These are phyloP conservation scores for Poeciliopsis paucimaculata DNA, from an alignment of 2,797 vertebrate species.

Conservation along the genomic window DNA sequence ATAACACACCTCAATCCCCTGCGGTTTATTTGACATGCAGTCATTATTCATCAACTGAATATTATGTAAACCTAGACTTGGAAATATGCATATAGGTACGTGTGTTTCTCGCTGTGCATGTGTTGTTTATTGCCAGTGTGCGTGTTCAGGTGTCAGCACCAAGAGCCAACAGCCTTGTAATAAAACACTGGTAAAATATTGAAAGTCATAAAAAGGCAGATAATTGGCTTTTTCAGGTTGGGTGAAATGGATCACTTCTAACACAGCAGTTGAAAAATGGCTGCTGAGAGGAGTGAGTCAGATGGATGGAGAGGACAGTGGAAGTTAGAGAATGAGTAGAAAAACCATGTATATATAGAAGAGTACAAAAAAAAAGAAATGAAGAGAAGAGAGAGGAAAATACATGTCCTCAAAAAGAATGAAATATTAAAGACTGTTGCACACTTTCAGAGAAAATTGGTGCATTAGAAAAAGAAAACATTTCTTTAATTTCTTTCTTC, in stretches of 20 bases:
- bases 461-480: neutral
- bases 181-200: slow-evolving; percentile 75
- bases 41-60: slow-evolving; percentile 50
- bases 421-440: neutral
- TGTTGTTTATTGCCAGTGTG: slow-evolving; percentile 35
- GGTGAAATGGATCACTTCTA: slow-evolving; percentile 70
- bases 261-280: slow-evolving; percentile 59
- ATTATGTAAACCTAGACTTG: slow-evolving; percentile 43
- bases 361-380: slow-evolving; percentile 7
- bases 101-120: slow-evolving; percentile 8
- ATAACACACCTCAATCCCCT: slow-evolving; percentile 56
- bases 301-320: slow-evolving; percentile 20
- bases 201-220: slow-evolving; percentile 76
- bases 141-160: slow-evolving; percentile 39
- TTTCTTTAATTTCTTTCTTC: slow-evolving; percentile 12
- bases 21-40: slow-evolving; percentile 44
- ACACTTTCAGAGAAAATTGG: slow-evolving; percentile 16
- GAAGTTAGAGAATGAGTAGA: slow-evolving; percentile 6
- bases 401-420: slow-evolving; percentile 1
- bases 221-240: slow-evolving; percentile 77
- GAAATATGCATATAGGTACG: slow-evolving; percentile 7
- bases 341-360: slow-evolving; percentile 11
- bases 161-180: slow-evolving; percentile 44
- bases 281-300: slow-evolving; percentile 42
- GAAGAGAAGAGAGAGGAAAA: neutral